These are phyloP conservation scores for Hemiprocne comata DNA, from an alignment of 2,113 vertebrate species.

Conservation along the genomic window DNA sequence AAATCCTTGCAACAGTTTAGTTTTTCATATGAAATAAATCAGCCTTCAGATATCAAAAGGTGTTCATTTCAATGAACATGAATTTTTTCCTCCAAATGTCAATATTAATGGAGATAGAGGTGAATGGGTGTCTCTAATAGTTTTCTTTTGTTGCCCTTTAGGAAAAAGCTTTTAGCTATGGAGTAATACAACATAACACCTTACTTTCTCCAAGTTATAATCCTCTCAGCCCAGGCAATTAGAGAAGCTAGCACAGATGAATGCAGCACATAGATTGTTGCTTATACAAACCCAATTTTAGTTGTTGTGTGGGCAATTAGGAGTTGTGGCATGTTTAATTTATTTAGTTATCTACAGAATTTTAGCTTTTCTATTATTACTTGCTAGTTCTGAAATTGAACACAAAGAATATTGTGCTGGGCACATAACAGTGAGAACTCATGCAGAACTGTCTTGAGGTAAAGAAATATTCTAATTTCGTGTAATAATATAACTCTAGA, in stretches of 20 bases:
- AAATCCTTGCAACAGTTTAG: not conserved
- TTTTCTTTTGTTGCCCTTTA: not conserved
- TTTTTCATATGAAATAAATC: constrained; percentile 27
- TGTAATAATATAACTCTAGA: not conserved
- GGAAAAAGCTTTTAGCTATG: not conserved
- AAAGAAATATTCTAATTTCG: constrained; percentile 32
- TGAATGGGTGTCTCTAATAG: not conserved
- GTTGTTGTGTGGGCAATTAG: constrained; percentile 20
- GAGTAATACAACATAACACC: not conserved
- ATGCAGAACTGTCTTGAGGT: constrained; percentile 13
- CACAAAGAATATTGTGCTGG: not conserved
- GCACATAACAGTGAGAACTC: constrained; percentile 35
- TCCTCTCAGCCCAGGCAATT: constrained; percentile 20
- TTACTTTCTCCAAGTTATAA: constrained; percentile 13
- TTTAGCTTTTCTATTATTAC: constrained; percentile 34
- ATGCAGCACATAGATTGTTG: not conserved
- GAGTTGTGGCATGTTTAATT: constrained; percentile 28
- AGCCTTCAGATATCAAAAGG: not conserved
- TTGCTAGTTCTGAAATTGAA: constrained; percentile 28
- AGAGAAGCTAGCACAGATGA: not conserved
- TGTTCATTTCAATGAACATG: not conserved
- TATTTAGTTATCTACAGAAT: constrained; percentile 46
- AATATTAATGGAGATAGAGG: constrained; percentile 17
- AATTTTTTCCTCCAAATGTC: not conserved
- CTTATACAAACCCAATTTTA: constrained; percentile 1